phyloP scores from a whole-genome alignment of 2,113 vertebrate genomes.

The Dinomys branickii region DNA sequence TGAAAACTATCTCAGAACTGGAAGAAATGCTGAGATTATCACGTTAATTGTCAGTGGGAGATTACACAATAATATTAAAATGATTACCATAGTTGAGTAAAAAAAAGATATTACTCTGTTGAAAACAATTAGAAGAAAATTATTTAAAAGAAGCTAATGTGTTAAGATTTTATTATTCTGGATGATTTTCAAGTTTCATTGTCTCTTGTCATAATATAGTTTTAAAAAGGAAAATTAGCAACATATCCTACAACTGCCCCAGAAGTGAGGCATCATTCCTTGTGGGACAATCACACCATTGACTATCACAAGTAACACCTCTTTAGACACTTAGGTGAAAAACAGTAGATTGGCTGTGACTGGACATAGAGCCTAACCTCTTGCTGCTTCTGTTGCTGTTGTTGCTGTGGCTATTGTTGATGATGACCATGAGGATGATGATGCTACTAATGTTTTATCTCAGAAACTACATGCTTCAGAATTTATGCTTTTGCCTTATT shows the following conservation, averaged over 20 bases:
- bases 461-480: neutral
- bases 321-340: neutral
- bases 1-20: neutral
- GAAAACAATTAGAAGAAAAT: neutral
- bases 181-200: neutral
- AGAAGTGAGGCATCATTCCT: neutral
- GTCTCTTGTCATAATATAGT: neutral
- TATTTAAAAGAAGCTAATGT: neutral
- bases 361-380: neutral
- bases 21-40: neutral
- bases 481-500: neutral
- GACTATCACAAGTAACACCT: neutral
- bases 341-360: neutral
- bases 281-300: neutral
- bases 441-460: neutral
- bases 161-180: neutral
- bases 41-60: neutral
- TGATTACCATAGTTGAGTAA: neutral
- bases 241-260: neutral
- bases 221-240: neutral
- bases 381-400: neutral
- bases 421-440: neutral
- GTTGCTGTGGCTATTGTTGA: neutral
- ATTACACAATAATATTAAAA: neutral
- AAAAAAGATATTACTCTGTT: neutral